Evolutionary conservation across 1,140 invertebrate species (phyloP), one percentile per base, ranked within the genome.

Genomic region (Drosophila parvula): DNA sequence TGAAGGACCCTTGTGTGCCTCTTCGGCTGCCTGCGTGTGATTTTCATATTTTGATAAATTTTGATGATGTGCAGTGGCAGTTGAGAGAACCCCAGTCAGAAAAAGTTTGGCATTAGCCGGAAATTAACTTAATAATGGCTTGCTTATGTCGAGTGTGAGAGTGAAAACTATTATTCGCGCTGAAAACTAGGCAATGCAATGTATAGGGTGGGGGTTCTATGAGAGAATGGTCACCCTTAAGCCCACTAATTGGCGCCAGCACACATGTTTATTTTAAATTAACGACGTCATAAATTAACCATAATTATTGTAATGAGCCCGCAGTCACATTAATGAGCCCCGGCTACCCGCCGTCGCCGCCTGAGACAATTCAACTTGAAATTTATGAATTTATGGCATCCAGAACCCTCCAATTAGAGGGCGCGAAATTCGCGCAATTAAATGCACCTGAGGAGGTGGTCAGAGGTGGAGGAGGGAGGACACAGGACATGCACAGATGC

Each of bases 381-480:
- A 84, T 83, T 53, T 84, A 88, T 88, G 74, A 88, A 88, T 88
- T 88, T 88, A 88, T 88, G 81, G 50, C n/a, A n/a, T n/a, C n/a
- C n/a, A n/a, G n/a, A n/a, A n/a, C n/a, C n/a, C n/a, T n/a, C n/a
- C n/a, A n/a, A 85, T 85, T 85, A 85, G 81, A 73, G 57, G 44
- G 78, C 76, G 79, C 79, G 83, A 81, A 83, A 88, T 74, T 79
- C 86, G 88, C 86, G 86, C 88, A 83, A 90, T 90, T 90, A 90
- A 90, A 90, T 78, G 86, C 86, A 90, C 88, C 86, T 90, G 86
- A 90, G 86, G n/a, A n/a, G 86, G 86, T 82, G 90, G 86, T 80
- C 77, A 78, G 48, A 44, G 43, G 36, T 44, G 27, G 32, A 45
- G 41, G 27, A 27, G n/a, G 28, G 18, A 56, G 50, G 30, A 34